Base-by-base conservation (phyloP, 2,888 invertebrate genomes). In the Hipparchia semele region DNA sequence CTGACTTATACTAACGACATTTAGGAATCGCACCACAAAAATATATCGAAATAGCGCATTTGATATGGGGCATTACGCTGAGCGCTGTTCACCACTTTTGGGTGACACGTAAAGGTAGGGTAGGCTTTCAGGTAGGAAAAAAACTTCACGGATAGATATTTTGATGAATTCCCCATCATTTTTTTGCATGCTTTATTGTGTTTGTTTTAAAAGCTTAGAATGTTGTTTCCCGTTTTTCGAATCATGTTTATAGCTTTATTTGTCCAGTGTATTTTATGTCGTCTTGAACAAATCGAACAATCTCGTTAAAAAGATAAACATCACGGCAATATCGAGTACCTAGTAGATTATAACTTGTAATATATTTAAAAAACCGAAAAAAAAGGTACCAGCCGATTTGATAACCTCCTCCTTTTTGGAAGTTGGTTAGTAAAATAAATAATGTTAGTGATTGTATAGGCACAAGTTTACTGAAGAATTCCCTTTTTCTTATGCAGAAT, bases 151-250 rank as follows among this genome's bases (percentile, higher is more conserved):
- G 49, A 54, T 39, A 60, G 39, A 60, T 60, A 12, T 60, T 60
- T 33, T 60, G 10, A 8, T 66, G 12, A 6, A 54, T 54, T 66
- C 23, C 39, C 10, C 51, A 53, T 54, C 39, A 8, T 6, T 54
- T 33, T 33, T 39, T 33, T 39, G 54, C 51, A 66, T 51, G 59
- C 59, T 60, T 60, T 2, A 33, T 54, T 53, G 66, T 66, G 66
- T 54, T 66, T 54, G 66, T 66, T 10, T 66, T 54, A 1, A 1
- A 33, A 13, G 65, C 65, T 53, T 68, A 33, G 54, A 66, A 66
- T 53, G 53, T 61, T 49, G 62, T 46, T 45, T 12, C 12, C 45
- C n/a, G 39, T 64, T 51, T 39, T 54, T 10, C 23, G 59, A 13
- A 23, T 2, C 8, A 23, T 39, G 39, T 60, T 58, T 10, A 58